Conservation (phyloP, 2,888 invertebrate species). For the Periphyllus acericola region DNA sequence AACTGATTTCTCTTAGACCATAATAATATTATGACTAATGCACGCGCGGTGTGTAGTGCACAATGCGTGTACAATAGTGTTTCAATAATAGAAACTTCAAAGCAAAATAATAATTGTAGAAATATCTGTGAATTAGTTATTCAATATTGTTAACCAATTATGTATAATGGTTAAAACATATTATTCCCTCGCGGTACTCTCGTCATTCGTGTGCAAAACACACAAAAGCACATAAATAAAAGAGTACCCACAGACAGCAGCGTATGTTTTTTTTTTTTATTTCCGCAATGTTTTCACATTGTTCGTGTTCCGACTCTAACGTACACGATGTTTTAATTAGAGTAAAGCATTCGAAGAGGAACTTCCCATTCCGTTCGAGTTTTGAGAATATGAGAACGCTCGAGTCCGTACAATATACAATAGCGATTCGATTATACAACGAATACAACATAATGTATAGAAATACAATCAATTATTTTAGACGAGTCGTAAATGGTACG, state of each 20-base stretch:
- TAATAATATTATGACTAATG: neutral
- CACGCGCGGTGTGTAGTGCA: neutral
- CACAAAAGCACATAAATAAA: conserved; percentile 13
- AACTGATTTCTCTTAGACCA: neutral
- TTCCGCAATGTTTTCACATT: conserved; percentile 48
- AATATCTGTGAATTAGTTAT: neutral
- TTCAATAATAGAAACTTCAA: neutral
- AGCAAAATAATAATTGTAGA: conserved; percentile 1
- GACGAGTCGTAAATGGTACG: neutral
- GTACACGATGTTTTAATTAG: conserved; percentile 32
- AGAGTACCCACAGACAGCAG: neutral
- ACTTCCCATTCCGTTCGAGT: conserved; percentile 2
- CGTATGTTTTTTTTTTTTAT: neutral
- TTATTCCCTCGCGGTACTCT: neutral
- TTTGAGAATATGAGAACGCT: neutral
- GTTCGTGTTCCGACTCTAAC: conserved; percentile 7
- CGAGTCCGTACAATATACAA: neutral
- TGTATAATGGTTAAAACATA: conserved; percentile 35
- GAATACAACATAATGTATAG: neutral
- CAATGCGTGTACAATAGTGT: neutral
- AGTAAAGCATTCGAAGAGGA: neutral
- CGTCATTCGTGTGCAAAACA: conserved; percentile 30
- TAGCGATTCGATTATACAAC: neutral
- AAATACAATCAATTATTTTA: neutral
- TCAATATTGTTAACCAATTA: conserved; percentile 13